Conservation (phyloP, 2,113 vertebrate species). For the Corythoichthys haematopterus region DNA sequence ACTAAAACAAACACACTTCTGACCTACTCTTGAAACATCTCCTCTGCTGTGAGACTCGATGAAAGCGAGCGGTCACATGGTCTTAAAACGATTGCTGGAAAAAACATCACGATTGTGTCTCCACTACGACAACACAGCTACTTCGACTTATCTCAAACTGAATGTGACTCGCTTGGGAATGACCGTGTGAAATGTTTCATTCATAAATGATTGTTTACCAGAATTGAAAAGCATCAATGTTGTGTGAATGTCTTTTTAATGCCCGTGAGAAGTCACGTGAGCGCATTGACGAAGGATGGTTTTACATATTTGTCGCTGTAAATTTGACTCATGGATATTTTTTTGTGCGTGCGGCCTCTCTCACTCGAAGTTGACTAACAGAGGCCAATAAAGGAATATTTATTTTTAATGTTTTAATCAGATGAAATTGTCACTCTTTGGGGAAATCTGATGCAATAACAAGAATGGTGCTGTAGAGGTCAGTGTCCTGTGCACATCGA, state of each 20-base stretch:
- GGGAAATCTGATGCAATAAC: slow-evolving; percentile 53
- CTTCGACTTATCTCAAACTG: slow-evolving; percentile 43
- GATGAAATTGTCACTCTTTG: not conserved
- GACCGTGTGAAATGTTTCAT: slow-evolving; percentile 17
- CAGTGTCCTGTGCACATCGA: slow-evolving; percentile 29
- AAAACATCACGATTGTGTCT: not conserved
- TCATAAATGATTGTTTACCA: not conserved
- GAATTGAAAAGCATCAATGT: slow-evolving; percentile 30
- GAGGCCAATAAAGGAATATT: slow-evolving; percentile 39
- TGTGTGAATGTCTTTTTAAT: slow-evolving; percentile 24
- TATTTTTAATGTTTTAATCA: slow-evolving; percentile 30
- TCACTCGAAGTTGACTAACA: slow-evolving; percentile 9
- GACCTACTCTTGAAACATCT: not conserved
- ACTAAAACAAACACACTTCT: slow-evolving; percentile 57
- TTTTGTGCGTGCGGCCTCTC: slow-evolving; percentile 13
- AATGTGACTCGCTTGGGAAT: slow-evolving; percentile 55
- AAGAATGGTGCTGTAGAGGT: slow-evolving; percentile 48
- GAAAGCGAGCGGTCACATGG: not conserved
- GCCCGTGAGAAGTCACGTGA: slow-evolving; percentile 16
- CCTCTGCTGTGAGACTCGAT: not conserved
- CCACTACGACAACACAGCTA: slow-evolving; percentile 13
- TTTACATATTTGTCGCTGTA: slow-evolving; percentile 25
- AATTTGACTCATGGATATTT: slow-evolving; percentile 15
- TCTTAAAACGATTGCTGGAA: not conserved
- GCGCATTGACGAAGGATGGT: slow-evolving; percentile 20